Conservation (phyloP, 2,113 vertebrate species). For the Falcunculus frontatus region DNA sequence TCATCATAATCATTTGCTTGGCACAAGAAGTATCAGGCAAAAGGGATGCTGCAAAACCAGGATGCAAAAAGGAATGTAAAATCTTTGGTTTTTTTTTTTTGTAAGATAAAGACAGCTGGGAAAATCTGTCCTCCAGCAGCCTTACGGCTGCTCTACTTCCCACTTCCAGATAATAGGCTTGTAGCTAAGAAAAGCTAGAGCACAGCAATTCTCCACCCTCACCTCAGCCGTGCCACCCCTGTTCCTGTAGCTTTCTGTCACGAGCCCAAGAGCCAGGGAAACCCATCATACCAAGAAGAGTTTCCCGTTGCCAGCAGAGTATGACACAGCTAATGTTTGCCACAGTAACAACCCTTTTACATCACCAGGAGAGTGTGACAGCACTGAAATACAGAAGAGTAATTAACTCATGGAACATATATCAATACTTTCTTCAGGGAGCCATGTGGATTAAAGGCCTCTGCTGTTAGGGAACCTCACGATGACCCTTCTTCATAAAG, state of each 20-base stretch:
- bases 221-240: background rate
- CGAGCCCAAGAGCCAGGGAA: background rate
- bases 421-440: background rate
- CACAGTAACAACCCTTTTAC: background rate
- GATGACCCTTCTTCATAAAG: background rate
- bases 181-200: background rate
- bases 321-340: background rate
- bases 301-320: background rate
- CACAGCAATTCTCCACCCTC: background rate
- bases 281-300: background rate
- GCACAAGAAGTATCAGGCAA: background rate
- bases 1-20: background rate
- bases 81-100: background rate
- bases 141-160: background rate
- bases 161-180: background rate
- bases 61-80: background rate
- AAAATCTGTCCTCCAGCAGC: background rate
- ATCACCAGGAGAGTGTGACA: background rate
- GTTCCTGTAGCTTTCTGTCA: background rate
- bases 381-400: background rate
- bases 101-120: background rate
- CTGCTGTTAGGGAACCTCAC: background rate
- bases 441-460: background rate
- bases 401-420: background rate
- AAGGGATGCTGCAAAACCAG: background rate